Evolutionary conservation across 2,113 vertebrate species (phyloP), one percentile per base, ranked within the genome.

Genomic region (Entosphenus tridentatus): DNA sequence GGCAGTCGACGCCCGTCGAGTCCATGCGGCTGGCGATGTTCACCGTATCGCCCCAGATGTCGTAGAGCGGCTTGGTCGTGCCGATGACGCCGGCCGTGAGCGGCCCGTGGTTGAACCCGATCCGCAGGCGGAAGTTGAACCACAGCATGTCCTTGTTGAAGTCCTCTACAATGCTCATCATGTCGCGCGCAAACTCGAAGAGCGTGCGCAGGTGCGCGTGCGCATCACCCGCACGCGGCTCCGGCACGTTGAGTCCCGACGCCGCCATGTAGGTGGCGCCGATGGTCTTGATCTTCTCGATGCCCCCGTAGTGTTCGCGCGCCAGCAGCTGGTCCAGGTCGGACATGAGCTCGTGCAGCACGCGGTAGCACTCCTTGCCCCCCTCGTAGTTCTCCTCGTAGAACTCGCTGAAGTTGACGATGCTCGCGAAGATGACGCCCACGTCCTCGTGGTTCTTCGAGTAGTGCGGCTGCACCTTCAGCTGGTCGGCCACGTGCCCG

Each of bases 221-320:
- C n/a, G n/a, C 21, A 3, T 21, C 21, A 21, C 62, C 21, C 21
- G 82, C 81, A 2, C 89, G 86, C 0, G 89, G 88, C 79, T 87
- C 88, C 2, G 81, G 83, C 0, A 86, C 78, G 10, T 90, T 92
- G 68, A 98, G 83, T 3, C 95, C 92, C 0, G 92, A 89, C 0
- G 95, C 95, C 0, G 95, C 95, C 95, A 98, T 98, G 80, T 98
- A 98, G 1, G 95, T 98, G 65, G 95, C 89, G 3, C 95, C 95
- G 0, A 98, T 98, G n/a, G 95, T 98, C 78, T 98, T 98, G 77
- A 98, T 98, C 74, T 98, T 98, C 80, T 98, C 95, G 1, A 98
- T 86, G 75, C 79, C 80, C 57, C 57, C 68, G 76, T 92, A 98
- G 11, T 86, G 84, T 0, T 81, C 72, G 75, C 84, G 81, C 76